These are phyloP conservation scores for Brenthis hecate DNA, from an alignment of 2,888 invertebrate genomes.

Conservation along the genomic window DNA sequence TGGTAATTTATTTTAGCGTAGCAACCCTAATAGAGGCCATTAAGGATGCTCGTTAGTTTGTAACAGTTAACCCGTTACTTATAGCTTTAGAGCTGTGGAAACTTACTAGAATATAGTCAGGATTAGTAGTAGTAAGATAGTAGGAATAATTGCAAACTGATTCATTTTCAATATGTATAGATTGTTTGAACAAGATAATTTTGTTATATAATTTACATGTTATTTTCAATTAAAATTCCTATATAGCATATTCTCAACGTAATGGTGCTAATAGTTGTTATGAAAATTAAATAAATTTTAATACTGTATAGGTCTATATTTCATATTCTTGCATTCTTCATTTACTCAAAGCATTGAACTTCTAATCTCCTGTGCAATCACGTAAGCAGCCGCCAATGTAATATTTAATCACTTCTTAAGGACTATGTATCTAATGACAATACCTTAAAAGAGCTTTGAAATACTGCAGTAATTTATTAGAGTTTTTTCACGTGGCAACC, in stretches of 20 bases:
- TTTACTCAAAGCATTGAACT: too few species aligned
- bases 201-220: too few species aligned
- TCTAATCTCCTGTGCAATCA: too few species aligned
- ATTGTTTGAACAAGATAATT: too few species aligned
- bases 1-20: conserved; percentile 31
- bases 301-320: too few species aligned
- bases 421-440: conserved; percentile 58
- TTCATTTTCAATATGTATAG: too few species aligned
- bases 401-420: neutral
- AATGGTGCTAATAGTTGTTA: too few species aligned
- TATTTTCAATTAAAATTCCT: too few species aligned
- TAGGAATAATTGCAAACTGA: neutral
- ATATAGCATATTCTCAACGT: too few species aligned
- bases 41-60: conserved; percentile 30
- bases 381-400: too few species aligned
- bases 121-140: neutral
- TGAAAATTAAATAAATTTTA: too few species aligned
- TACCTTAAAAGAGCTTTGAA: conserved; percentile 64
- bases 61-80: conserved; percentile 30
- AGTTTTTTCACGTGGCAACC: conserved; percentile 70
- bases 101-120: conserved; percentile 14
- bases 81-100: conserved; percentile 21
- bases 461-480: conserved; percentile 72
- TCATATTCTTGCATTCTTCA: too few species aligned
- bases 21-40: conserved; percentile 31